phyloP scores from a whole-genome alignment of 2,113 vertebrate species.

The Urocitellus parryii region DNA sequence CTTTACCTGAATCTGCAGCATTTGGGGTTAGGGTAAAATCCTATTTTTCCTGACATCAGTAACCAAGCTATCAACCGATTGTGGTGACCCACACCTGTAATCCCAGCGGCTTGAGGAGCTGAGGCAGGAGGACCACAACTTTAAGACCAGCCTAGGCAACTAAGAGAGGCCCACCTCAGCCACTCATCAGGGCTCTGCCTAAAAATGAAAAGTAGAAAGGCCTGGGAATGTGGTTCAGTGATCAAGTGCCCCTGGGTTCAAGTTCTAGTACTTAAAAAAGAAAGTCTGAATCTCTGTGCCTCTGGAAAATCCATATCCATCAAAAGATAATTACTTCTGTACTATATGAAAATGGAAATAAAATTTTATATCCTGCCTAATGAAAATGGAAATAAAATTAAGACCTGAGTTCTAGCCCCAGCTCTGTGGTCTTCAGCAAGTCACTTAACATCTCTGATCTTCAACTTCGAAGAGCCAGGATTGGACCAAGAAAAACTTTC shows the following conservation, averaged over 20 bases:
- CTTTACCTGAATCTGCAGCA: neutral
- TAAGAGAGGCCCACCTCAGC: too few relatives aligned
- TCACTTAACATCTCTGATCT: constrained; percentile 51
- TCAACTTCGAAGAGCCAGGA: constrained; percentile 2
- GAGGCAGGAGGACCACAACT: too few relatives aligned
- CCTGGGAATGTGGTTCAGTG: too few relatives aligned
- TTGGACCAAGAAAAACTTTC: neutral
- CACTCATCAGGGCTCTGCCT: too few relatives aligned
- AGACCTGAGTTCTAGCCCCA: neutral
- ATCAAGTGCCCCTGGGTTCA: too few relatives aligned
- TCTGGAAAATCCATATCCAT: neutral
- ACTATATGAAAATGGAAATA: constrained; percentile 6
- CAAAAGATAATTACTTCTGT: neutral
- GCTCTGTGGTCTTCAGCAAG: constrained; percentile 9
- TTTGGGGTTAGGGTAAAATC: neutral
- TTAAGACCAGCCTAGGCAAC: too few relatives aligned
- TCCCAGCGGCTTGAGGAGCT: too few relatives aligned
- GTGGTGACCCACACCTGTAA: too few relatives aligned
- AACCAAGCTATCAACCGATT: neutral
- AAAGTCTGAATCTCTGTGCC: neutral
- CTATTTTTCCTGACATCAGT: neutral
- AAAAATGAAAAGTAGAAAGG: too few relatives aligned
- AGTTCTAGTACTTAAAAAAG: too few relatives aligned
- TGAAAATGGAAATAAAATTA: constrained; percentile 18
- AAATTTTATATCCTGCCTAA: neutral